Base-by-base conservation (phyloP, 1,140 invertebrate species). In the Kradibia gibbosae region DNA sequence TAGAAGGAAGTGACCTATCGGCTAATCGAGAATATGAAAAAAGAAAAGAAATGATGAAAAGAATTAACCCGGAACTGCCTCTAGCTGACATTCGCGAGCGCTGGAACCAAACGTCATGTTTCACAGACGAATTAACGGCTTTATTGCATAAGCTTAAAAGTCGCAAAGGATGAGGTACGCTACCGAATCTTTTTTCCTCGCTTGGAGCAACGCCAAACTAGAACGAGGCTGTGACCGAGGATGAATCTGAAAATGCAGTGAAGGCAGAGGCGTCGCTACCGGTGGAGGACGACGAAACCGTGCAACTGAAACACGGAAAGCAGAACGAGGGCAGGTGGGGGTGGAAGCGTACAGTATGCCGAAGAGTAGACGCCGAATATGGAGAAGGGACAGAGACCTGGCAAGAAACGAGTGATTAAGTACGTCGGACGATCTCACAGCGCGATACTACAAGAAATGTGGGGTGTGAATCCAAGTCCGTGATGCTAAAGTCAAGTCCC, bases 61-160 rank as follows among this genome's bases (percentile, higher is more conserved):
- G n/a, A n/a, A n/a, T n/a, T n/a, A n/a, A n/a, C n/a, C n/a, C n/a
- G n/a, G n/a, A n/a, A n/a, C n/a, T n/a, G n/a, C n/a, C n/a, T n/a
- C n/a, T n/a, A n/a, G n/a, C n/a, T n/a, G n/a, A n/a, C n/a, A n/a
- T n/a, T n/a, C n/a, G n/a, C n/a, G n/a, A n/a, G n/a, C n/a, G n/a
- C n/a, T n/a, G n/a, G n/a, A n/a, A n/a, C n/a, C n/a, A n/a, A n/a
- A n/a, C n/a, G n/a, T n/a, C n/a, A n/a, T n/a, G n/a, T n/a, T n/a
- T n/a, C n/a, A n/a, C n/a, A n/a, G n/a, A n/a, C n/a, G n/a, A n/a
- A n/a, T n/a, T n/a, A n/a, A n/a, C n/a, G n/a, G n/a, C n/a, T n/a
- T n/a, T n/a, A n/a, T n/a, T n/a, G n/a, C n/a, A 57, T 5, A 25
- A 20, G 57, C 25, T 67, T 50, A 78, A 78, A 42, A 50, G 67